These are phyloP conservation scores for Marisa cornuarietis DNA, from an alignment of 1,140 invertebrate genomes.

Conservation along the genomic window DNA sequence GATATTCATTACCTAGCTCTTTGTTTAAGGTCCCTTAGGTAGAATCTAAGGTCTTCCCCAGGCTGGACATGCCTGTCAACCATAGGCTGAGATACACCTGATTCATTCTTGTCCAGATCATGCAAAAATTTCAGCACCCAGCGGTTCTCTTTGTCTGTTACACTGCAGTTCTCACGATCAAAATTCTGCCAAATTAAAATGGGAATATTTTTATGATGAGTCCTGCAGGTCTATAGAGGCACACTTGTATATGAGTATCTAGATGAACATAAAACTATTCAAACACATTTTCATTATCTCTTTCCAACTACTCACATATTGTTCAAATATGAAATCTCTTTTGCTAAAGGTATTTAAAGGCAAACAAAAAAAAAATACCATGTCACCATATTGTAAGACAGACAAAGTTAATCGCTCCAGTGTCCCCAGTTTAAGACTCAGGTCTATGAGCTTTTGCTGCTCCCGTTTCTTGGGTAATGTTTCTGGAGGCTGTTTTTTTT, in stretches of 20 bases:
- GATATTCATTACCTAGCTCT: constrained; percentile 43
- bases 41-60: constrained; percentile 50
- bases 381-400: constrained; percentile 58
- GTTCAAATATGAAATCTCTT: too few relatives aligned
- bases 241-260: too few relatives aligned
- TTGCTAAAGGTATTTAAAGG: background rate
- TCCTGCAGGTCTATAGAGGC: background rate
- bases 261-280: background rate
- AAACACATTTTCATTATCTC: background rate
- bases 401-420: constrained; percentile 54
- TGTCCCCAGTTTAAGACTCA: constrained; percentile 53
- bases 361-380: constrained; percentile 40
- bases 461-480: constrained; percentile 19
- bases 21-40: constrained; percentile 52
- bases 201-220: background rate
- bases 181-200: constrained; percentile 32
- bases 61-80: constrained; percentile 51
- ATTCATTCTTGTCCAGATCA: constrained; percentile 31
- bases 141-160: constrained; percentile 53
- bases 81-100: constrained; percentile 7
- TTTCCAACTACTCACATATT: background rate
- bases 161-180: constrained; percentile 42
- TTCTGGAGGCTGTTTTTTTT: constrained; percentile 21
- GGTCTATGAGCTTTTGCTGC: constrained; percentile 45
- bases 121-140: constrained; percentile 55